Evolutionary conservation across 2,113 vertebrate genomes (phyloP).

Genomic region (Periophthalmus modestus): DNA sequence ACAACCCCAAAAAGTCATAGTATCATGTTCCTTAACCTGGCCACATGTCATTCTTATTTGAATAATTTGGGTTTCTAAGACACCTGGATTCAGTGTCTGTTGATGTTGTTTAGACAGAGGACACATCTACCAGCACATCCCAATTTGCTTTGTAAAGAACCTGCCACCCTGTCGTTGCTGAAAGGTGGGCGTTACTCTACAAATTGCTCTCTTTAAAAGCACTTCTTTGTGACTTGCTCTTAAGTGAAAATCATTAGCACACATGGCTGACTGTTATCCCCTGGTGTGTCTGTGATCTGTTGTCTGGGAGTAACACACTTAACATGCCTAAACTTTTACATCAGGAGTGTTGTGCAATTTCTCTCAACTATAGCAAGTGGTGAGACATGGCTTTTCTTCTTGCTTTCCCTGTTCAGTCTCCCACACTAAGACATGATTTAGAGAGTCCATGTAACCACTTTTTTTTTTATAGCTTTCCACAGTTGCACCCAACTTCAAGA

Average conservation of each 20-base stretch:
- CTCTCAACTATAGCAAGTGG: neutral
- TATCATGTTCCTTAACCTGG: neutral
- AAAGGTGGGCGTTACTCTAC: constrained; percentile 26
- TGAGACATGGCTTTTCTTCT: neutral
- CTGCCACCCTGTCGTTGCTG: constrained; percentile 23
- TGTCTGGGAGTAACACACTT: constrained; percentile 27
- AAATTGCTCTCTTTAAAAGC: constrained; percentile 40
- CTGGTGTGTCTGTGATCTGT: neutral
- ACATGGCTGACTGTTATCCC: constrained; percentile 2
- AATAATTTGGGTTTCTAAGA: neutral
- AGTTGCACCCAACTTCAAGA: constrained; percentile 30
- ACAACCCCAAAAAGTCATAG: neutral
- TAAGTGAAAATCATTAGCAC: constrained; percentile 35
- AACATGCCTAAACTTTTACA: constrained; percentile 21
- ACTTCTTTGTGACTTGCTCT: constrained; percentile 18
- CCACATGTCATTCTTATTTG: neutral
- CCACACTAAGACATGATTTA: constrained; percentile 39
- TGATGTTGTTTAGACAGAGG: neutral
- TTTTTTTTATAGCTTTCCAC: constrained; percentile 30
- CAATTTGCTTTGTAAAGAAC: constrained; percentile 35
- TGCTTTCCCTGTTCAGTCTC: neutral
- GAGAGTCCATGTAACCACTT: constrained; percentile 30
- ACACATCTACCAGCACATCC: constrained; percentile 27
- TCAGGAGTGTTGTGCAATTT: neutral
- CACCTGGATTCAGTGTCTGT: neutral